Evolutionary conservation across 2,888 invertebrate genomes (phyloP).

Genomic region (Papilio protenor): DNA sequence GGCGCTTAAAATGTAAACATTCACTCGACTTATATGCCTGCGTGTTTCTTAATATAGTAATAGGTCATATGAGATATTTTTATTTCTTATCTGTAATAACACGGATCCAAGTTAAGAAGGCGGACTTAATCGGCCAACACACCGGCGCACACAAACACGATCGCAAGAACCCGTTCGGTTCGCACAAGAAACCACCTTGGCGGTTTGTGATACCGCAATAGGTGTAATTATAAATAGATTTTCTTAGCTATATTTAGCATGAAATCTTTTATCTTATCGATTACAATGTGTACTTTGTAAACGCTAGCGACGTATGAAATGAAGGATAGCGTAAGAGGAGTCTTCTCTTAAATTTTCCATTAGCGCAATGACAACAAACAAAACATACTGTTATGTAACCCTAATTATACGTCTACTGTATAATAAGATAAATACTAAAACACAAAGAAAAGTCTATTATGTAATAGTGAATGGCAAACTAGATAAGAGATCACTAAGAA

Average conservation of each 20-base stretch:
- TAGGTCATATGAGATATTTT: slow-evolving; percentile 20
- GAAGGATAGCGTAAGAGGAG: slow-evolving; percentile 20
- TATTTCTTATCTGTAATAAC: slow-evolving; percentile 15
- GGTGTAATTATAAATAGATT: slow-evolving; percentile 39
- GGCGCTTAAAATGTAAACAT: slow-evolving; percentile 12
- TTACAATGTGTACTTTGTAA: slow-evolving; percentile 17
- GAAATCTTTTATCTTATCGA: slow-evolving; percentile 40
- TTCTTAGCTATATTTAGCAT: slow-evolving; percentile 33
- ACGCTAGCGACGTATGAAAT: not conserved
- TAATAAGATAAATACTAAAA: not conserved
- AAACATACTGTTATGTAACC: not conserved
- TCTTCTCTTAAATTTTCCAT: slow-evolving; percentile 30
- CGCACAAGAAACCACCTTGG: slow-evolving; percentile 18
- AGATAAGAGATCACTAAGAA: not conserved
- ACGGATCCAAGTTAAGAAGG: slow-evolving; percentile 9
- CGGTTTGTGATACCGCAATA: slow-evolving; percentile 26
- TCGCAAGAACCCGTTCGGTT: slow-evolving; percentile 26
- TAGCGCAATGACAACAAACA: slow-evolving; percentile 1
- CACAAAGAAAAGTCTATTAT: not conserved
- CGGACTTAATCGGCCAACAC: slow-evolving; percentile 2
- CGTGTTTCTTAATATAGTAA: slow-evolving; percentile 20
- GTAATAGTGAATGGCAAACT: not conserved
- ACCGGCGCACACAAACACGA: slow-evolving; percentile 2
- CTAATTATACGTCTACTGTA: not conserved
- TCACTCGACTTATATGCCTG: not conserved